Percentiles rank a stretch among this genome's conserved stretches.
phyloP scores from a whole-genome alignment of 2,113 vertebrate genomes.

The Pantherophis guttatus region DNA sequence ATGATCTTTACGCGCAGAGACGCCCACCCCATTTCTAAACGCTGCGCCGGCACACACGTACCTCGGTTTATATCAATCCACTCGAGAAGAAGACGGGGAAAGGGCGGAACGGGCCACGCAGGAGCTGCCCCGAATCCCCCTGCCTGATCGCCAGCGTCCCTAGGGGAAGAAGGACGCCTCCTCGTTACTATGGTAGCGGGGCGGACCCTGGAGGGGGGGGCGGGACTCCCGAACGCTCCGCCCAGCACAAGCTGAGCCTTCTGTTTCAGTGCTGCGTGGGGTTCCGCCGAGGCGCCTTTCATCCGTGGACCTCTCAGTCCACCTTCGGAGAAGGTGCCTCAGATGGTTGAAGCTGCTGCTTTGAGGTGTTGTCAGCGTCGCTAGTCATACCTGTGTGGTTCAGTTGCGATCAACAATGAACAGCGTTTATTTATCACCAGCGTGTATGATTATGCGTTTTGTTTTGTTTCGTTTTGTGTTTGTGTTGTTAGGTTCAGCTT shows the following conservation, averaged over 20 bases:
- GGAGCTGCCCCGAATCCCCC: neutral
- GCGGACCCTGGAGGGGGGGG: neutral
- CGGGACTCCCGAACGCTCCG: neutral
- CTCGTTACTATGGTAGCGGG: conserved; percentile 58
- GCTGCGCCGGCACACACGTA: neutral
- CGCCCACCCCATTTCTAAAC: neutral
- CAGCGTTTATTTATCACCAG: neutral
- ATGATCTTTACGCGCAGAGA: neutral
- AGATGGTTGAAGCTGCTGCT: neutral
- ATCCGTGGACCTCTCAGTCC: neutral
- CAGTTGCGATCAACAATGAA: neutral
- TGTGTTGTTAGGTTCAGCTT: neutral
- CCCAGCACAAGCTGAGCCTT: neutral
- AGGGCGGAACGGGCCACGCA: neutral
- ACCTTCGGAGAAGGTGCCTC: neutral
- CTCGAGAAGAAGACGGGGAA: too few species aligned
- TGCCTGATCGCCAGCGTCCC: neutral
- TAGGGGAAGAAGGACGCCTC: conserved; percentile 10
- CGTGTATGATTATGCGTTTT: neutral
- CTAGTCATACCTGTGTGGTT: neutral
- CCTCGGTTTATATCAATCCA: neutral
- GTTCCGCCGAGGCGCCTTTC: neutral
- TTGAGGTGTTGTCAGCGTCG: neutral
- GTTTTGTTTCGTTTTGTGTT: neutral
- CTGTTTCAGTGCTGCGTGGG: neutral